Evolutionary conservation across 2,797 vertebrate genomes (phyloP).

Genomic region (Muraenolepis orangiensis): DNA sequence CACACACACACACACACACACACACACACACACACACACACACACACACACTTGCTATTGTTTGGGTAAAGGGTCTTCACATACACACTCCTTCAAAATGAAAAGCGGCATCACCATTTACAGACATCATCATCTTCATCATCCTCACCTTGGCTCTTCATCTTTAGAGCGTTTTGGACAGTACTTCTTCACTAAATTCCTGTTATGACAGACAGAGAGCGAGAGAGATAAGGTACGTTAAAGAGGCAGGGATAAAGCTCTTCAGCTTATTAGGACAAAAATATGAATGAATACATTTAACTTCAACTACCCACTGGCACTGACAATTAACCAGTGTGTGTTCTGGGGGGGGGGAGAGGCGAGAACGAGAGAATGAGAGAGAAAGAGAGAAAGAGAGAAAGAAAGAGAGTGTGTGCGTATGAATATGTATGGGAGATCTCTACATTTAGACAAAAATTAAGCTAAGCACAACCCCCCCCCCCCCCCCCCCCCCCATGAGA

Average conservation of each 20-base stretch:
- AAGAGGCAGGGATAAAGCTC: neutral
- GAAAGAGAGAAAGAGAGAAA: no score
- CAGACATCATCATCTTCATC: no score
- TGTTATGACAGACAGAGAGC: constrained; percentile 42
- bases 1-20: constrained; percentile 2
- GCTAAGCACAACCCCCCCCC: no score
- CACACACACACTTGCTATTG: neutral
- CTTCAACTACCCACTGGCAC: neutral
- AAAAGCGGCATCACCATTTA: neutral
- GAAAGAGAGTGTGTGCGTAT: no score
- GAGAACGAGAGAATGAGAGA: no score
- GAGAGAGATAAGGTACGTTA: neutral
- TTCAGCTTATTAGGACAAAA: neutral
- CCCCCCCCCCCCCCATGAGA: neutral
- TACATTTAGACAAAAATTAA: no score
- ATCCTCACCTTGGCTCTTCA: constrained; percentile 91
- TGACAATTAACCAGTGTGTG: neutral
- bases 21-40: neutral
- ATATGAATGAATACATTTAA: neutral
- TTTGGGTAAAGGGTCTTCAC: neutral
- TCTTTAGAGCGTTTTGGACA: constrained; percentile 97
- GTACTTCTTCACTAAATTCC: constrained; percentile 97
- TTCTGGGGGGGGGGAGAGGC: no score
- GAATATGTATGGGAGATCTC: neutral
- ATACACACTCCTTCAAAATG: neutral